Percentiles rank a stretch among this genome's conserved stretches.
These are phyloP conservation scores for Argopecten irradians DNA, from an alignment of 1,140 invertebrate species.

Conservation along the genomic window DNA sequence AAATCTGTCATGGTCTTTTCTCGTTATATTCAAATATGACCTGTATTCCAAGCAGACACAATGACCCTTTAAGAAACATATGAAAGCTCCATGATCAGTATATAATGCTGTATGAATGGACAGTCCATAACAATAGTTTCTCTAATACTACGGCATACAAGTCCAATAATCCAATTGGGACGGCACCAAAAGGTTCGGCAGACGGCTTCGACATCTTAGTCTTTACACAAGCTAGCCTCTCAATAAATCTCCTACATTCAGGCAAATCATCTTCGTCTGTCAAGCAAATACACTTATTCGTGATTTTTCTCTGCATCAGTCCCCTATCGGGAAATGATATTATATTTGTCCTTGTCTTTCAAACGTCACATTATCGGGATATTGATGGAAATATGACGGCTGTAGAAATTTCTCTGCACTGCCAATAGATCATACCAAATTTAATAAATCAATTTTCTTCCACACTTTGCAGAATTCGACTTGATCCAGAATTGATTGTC, in stretches of 20 bases:
- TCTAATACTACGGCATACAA: slow-evolving; percentile 12
- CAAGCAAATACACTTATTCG: slow-evolving; percentile 3
- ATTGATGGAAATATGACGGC: slow-evolving; percentile 47
- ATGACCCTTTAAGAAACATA: too few relatives aligned
- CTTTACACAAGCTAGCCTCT: neutral
- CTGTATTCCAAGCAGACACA: too few relatives aligned
- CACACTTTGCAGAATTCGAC: slow-evolving; percentile 40
- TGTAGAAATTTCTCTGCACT: slow-evolving; percentile 39
- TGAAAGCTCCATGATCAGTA: neutral
- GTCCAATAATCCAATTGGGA: slow-evolving; percentile 15
- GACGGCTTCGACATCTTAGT: neutral
- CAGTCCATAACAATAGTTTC: neutral
- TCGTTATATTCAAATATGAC: too few relatives aligned
- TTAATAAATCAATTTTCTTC: slow-evolving; percentile 48
- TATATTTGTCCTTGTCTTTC: slow-evolving; percentile 45
- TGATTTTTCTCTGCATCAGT: neutral
- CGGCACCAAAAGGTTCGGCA: neutral
- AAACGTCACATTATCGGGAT: slow-evolving; percentile 42
- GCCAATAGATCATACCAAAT: slow-evolving; percentile 47
- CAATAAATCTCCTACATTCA: neutral
- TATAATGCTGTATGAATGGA: neutral
- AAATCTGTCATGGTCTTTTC: too few relatives aligned
- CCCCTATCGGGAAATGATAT: slow-evolving; percentile 36
- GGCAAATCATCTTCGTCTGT: neutral
- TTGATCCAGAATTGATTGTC: slow-evolving; percentile 48